phyloP scores from a whole-genome alignment of 2,797 vertebrate genomes.

The Pipistrellus pipistrellus region DNA sequence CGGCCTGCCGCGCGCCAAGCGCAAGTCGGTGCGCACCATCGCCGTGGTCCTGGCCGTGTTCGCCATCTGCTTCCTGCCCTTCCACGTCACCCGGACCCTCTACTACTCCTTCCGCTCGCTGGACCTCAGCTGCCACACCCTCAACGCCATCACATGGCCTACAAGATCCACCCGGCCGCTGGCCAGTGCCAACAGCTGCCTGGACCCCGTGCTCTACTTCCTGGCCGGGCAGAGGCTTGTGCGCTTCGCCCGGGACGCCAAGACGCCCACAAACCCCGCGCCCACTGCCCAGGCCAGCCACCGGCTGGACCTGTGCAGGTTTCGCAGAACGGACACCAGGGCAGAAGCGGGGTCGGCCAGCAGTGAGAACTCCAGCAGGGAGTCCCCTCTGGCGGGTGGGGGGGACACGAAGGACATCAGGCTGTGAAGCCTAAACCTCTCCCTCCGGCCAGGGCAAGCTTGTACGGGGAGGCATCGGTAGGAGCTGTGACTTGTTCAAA shows the following conservation, averaged over 20 bases:
- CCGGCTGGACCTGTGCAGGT: slow-evolving; percentile 68
- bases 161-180: slow-evolving; percentile 95
- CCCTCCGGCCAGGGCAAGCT: not conserved
- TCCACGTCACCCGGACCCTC: slow-evolving; percentile 95
- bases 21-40: slow-evolving; percentile 97
- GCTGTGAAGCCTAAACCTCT: slow-evolving; percentile 58
- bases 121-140: slow-evolving; percentile 91
- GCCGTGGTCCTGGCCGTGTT: slow-evolving; percentile 94
- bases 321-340: not conserved
- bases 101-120: slow-evolving; percentile 95
- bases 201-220: slow-evolving; percentile 97
- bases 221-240: slow-evolving; percentile 92
- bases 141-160: slow-evolving; percentile 93
- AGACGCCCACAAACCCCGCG: slow-evolving; percentile 62
- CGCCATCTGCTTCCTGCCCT: slow-evolving; percentile 96
- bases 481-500: slow-evolving; percentile 11
- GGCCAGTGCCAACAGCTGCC: slow-evolving; percentile 96
- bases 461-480: not conserved
- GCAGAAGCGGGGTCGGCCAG: not conserved
- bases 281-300: not conserved
- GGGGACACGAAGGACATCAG: slow-evolving; percentile 67
- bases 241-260: slow-evolving; percentile 84
- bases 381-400: not conserved
- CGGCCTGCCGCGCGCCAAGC: slow-evolving; percentile 90
- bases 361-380: slow-evolving; percentile 40